Conservation (phyloP, 2,113 vertebrate species). For the Brevimyrus niger region DNA sequence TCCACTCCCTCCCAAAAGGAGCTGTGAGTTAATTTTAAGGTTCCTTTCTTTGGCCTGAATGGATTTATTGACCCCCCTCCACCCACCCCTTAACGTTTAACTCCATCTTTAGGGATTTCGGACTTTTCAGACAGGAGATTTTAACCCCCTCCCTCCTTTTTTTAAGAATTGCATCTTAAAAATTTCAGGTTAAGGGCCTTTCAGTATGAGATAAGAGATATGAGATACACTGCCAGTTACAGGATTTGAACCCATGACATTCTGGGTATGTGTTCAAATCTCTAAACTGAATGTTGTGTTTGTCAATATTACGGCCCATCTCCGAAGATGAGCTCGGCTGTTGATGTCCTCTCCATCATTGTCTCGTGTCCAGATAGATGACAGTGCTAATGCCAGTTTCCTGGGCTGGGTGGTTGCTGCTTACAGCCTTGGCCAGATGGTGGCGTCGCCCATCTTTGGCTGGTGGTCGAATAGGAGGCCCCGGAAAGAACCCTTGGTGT, state of each 20-base stretch:
- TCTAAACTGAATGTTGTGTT: neutral
- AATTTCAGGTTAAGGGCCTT: neutral
- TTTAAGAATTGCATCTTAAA: neutral
- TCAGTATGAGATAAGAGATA: neutral
- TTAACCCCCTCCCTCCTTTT: neutral
- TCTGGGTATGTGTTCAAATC: neutral
- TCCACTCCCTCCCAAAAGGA: neutral
- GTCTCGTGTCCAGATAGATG: slow-evolving; percentile 66
- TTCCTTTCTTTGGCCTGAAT: too few species aligned
- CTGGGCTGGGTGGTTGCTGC: slow-evolving; percentile 94
- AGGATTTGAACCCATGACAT: neutral
- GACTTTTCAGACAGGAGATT: neutral
- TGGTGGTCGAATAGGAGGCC: slow-evolving; percentile 88
- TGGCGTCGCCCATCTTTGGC: slow-evolving; percentile 86
- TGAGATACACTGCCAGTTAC: neutral
- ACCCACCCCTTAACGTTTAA: neutral
- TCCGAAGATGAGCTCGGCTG: neutral
- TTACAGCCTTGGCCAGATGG: slow-evolving; percentile 90
- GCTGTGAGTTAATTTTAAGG: too few species aligned
- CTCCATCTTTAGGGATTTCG: neutral
- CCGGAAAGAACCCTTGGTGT: slow-evolving; percentile 73
- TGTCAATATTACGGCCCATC: neutral
- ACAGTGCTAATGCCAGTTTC: slow-evolving; percentile 71
- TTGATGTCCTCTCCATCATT: neutral
- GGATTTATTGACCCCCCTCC: too few species aligned